Evolutionary conservation across 53 echinoderm and acorn worm species (phyloP).

Genomic region (Hippasteria phrygiana): DNA sequence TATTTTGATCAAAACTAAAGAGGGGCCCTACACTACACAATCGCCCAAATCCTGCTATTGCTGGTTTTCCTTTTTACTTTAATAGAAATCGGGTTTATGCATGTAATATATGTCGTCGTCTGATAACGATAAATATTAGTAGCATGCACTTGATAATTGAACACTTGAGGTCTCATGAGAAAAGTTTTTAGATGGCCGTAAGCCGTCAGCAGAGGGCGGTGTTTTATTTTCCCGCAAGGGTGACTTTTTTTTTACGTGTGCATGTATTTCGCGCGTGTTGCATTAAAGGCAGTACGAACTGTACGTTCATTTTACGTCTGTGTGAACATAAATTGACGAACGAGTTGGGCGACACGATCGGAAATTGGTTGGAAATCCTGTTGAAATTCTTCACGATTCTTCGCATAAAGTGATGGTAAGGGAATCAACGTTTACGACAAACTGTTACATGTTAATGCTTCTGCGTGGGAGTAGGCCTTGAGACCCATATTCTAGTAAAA

Average conservation of each 20-base stretch:
- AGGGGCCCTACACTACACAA: too few relatives aligned
- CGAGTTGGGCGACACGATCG: too few relatives aligned
- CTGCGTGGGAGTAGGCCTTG: not conserved
- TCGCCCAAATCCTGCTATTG: too few relatives aligned
- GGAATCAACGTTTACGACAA: not conserved
- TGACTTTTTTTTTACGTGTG: not conserved
- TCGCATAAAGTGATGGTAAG: not conserved
- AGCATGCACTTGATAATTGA: too few relatives aligned
- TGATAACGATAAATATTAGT: too few relatives aligned
- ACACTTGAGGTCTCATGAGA: not conserved
- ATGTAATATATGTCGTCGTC: too few relatives aligned
- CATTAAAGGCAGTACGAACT: not conserved
- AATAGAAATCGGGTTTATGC: too few relatives aligned
- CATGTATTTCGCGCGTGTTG: not conserved
- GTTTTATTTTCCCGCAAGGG: not conserved
- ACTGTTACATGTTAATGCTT: not conserved
- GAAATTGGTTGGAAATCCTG: not conserved
- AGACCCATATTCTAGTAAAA: too few relatives aligned
- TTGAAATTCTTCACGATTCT: not conserved
- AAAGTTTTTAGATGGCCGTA: not conserved
- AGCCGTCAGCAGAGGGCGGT: conserved; percentile 2
- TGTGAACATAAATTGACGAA: too few relatives aligned
- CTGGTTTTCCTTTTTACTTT: too few relatives aligned
- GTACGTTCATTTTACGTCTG: not conserved
- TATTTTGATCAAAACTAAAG: too few relatives aligned